Evolutionary conservation across 1,140 invertebrate species (phyloP).

Genomic region (Ditylenchus dipsaci): DNA sequence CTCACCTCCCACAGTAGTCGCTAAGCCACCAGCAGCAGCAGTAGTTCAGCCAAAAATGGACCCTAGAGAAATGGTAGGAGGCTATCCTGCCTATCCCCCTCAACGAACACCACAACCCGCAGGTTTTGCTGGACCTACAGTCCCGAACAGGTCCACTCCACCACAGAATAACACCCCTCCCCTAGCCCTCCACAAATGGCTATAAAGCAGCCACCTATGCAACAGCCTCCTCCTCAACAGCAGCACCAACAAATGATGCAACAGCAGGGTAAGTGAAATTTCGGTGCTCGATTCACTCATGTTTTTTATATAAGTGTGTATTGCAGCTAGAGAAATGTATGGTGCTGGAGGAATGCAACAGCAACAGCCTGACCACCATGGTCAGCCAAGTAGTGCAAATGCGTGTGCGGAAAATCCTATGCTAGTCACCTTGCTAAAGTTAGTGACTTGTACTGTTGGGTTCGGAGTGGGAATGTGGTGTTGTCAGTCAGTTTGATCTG

Average conservation of each 20-base stretch:
- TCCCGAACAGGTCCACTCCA: too few species aligned
- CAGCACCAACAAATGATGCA: neutral
- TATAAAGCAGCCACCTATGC: neutral
- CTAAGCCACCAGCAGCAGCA: too few species aligned
- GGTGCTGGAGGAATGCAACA: conserved; percentile 1
- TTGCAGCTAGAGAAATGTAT: neutral
- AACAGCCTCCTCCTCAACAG: too few species aligned
- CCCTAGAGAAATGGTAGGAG: too few species aligned
- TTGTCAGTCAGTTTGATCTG: too few species aligned
- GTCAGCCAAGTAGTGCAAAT: neutral
- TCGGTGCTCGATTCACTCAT: neutral
- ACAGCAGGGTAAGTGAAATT: neutral
- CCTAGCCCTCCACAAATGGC: too few species aligned
- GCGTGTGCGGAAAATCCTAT: conserved; percentile 8
- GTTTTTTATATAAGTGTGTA: neutral
- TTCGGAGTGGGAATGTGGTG: neutral
- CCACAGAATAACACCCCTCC: too few species aligned
- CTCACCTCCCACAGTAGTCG: too few species aligned
- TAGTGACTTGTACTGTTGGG: neutral
- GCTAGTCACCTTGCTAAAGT: conserved; percentile 29
- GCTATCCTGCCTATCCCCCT: too few species aligned
- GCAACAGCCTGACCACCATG: neutral
- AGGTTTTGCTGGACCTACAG: too few species aligned
- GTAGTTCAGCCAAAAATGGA: too few species aligned
- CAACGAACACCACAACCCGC: too few species aligned